A percentile compares a stretch with the other conserved stretches of the same genome.
phyloP scores from a whole-genome alignment of 2,888 invertebrate genomes.

The Pachycephus smyrnensis region DNA sequence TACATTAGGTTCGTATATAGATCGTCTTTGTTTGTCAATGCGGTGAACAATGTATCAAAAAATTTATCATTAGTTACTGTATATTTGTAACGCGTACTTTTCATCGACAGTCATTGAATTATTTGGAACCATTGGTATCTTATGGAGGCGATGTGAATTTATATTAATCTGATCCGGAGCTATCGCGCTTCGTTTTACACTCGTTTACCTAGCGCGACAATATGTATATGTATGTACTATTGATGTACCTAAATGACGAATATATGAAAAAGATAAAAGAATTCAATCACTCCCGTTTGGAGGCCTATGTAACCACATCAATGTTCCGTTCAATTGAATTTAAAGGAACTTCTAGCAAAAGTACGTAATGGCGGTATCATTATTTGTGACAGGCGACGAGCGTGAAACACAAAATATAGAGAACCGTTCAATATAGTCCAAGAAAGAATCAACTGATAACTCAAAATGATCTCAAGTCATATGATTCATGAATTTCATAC shows the following conservation, averaged over 20 bases:
- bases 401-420: not conserved
- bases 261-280: constrained; percentile 34
- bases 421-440: not conserved
- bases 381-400: too few relatives aligned
- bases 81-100: constrained; percentile 1
- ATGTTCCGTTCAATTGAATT: constrained; percentile 29
- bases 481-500: constrained; percentile 4
- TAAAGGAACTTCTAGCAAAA: constrained; percentile 15
- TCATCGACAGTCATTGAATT: not conserved
- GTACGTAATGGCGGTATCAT: not conserved
- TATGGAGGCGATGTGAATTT: too few relatives aligned
- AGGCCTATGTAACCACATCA: constrained; percentile 46
- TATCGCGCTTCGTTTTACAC: constrained; percentile 14
- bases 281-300: constrained; percentile 34
- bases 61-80: constrained; percentile 20
- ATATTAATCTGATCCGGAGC: too few relatives aligned
- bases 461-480: constrained; percentile 7
- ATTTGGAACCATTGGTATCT: constrained; percentile 16
- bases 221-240: constrained; percentile 53
- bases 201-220: constrained; percentile 39
- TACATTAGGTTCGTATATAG: too few relatives aligned
- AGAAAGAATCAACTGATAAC: not conserved
- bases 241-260: constrained; percentile 53
- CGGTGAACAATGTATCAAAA: constrained; percentile 7
- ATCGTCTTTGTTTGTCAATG: too few relatives aligned